Evolutionary conservation across 2,888 invertebrate species (phyloP).

Genomic region (Noctua janthina): DNA sequence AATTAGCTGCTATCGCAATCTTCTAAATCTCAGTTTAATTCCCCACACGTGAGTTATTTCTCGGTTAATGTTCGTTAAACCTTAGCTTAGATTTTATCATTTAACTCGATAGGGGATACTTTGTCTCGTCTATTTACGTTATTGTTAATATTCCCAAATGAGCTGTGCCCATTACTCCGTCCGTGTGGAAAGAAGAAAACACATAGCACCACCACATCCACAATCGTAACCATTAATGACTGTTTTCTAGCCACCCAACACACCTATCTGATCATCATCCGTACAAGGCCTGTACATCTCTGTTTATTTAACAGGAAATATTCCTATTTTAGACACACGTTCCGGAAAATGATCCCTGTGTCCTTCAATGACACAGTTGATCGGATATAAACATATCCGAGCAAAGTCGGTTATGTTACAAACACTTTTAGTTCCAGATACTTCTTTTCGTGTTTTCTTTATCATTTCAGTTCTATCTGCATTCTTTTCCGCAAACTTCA

Average conservation of each 20-base stretch:
- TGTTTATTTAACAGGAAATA: constrained; percentile 2
- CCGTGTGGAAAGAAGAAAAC: not conserved
- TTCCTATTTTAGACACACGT: not conserved
- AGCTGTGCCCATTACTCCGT: not conserved
- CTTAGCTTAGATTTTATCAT: not conserved
- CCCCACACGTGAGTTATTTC: constrained; percentile 39
- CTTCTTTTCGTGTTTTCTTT: not conserved
- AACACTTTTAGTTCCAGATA: not conserved
- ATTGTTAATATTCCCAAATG: not conserved
- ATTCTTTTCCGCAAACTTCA: not conserved
- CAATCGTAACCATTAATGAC: not conserved
- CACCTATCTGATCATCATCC: not conserved
- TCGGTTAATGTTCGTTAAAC: constrained; percentile 14
- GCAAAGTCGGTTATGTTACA: not conserved
- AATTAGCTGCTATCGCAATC: constrained; percentile 37
- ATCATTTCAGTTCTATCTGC: not conserved
- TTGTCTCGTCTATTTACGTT: not conserved
- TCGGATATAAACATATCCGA: not conserved
- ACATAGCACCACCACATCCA: not conserved
- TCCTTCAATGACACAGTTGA: not conserved
- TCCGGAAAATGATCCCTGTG: constrained; percentile 1
- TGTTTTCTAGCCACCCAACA: not conserved
- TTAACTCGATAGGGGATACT: not conserved
- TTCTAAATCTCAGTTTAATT: constrained; percentile 28
- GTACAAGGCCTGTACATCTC: not conserved